Conservation (phyloP, 2,113 vertebrate species). For the Thamnophis sirtalis region DNA sequence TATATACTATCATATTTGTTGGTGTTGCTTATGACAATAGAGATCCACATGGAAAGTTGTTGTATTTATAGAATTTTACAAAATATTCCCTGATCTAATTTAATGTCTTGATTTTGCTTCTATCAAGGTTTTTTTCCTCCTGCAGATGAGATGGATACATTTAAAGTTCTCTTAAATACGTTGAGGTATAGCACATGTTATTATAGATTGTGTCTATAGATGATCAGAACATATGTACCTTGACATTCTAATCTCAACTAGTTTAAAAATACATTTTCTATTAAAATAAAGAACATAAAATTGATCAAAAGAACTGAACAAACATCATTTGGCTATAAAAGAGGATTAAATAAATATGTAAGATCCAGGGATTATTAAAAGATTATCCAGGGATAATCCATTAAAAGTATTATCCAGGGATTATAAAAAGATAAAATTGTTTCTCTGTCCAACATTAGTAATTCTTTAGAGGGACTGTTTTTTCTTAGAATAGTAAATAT, state of each 20-base stretch:
- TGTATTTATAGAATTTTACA: background rate
- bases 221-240: background rate
- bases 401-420: background rate
- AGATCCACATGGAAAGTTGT: background rate
- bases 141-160: background rate
- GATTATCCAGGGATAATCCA: background rate
- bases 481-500: background rate
- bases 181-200: background rate
- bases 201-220: background rate
- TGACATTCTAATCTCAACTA: fast-evolving
- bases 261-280: background rate
- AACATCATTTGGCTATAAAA: background rate
- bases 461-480: background rate
- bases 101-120: background rate
- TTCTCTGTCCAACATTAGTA: background rate
- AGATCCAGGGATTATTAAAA: background rate
- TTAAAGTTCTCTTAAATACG: background rate
- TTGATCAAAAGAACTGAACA: background rate
- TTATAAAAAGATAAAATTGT: background rate
- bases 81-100: background rate
- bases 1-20: background rate
- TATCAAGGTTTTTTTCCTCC: background rate
- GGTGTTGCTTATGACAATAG: background rate
- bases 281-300: background rate
- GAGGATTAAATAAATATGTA: background rate